Evolutionary conservation across 2,113 vertebrate species (phyloP).

Genomic region (Eurypyga helias): DNA sequence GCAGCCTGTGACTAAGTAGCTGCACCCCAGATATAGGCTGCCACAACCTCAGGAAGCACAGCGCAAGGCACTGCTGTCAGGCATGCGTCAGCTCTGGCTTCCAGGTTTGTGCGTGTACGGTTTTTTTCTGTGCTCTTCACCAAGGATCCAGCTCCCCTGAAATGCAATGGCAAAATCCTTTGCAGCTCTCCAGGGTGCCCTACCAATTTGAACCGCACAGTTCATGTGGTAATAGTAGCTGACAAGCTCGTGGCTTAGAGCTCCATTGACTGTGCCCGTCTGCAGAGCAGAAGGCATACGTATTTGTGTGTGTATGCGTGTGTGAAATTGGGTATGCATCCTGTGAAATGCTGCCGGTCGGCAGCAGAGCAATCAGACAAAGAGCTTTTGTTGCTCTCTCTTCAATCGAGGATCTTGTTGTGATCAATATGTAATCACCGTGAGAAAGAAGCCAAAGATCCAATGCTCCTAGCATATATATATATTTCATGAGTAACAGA

Average conservation of each 20-base stretch:
- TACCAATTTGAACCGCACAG: background rate
- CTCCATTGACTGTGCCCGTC: background rate
- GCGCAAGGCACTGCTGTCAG: background rate
- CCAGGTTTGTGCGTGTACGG: rapidly evolving
- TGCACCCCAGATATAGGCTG: background rate
- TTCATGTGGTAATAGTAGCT: background rate
- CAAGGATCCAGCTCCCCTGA: background rate
- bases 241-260: background rate
- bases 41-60: background rate
- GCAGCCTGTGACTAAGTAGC: background rate
- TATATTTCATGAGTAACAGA: background rate
- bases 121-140: background rate
- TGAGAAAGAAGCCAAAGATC: background rate
- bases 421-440: background rate
- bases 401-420: background rate
- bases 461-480: background rate
- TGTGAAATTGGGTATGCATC: background rate
- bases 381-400: background rate
- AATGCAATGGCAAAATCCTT: background rate
- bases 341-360: background rate
- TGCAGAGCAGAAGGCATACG: background rate
- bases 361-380: background rate
- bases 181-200: background rate
- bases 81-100: background rate
- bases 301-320: background rate